phyloP scores from a whole-genome alignment of 2,113 vertebrate species.

The Menura novaehollandiae region DNA sequence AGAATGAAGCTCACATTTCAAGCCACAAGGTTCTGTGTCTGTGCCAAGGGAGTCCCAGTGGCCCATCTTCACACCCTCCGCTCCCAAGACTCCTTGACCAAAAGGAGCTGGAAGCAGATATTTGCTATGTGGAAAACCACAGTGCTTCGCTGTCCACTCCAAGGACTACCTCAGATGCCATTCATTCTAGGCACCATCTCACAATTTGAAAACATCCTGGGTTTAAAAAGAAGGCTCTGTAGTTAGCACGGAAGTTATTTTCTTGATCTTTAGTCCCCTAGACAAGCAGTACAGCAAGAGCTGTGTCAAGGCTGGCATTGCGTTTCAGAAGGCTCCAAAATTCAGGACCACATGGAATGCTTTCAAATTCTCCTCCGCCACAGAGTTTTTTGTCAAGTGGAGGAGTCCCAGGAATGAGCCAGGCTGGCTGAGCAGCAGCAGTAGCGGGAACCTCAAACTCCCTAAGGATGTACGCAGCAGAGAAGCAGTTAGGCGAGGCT shows the following conservation, averaged over 20 bases:
- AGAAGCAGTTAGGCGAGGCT: background rate
- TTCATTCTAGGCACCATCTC: background rate
- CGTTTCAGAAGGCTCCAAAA: background rate
- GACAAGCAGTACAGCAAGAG: background rate
- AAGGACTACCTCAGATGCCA: background rate
- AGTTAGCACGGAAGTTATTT: background rate
- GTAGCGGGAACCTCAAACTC: background rate
- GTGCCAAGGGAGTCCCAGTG: background rate
- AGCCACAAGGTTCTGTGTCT: background rate
- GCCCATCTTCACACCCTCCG: background rate
- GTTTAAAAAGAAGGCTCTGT: background rate
- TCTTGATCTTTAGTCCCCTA: background rate
- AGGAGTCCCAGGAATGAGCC: background rate
- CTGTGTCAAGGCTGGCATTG: background rate
- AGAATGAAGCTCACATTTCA: background rate
- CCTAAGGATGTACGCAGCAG: rapidly evolving
- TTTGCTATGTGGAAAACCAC: background rate
- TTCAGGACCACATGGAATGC: background rate
- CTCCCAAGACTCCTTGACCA: background rate
- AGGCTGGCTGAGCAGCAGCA: background rate
- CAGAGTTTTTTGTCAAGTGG: background rate
- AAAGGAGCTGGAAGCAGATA: background rate
- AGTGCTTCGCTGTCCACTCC: background rate
- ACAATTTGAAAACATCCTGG: background rate
- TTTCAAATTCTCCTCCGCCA: background rate